A percentile compares a stretch with the other conserved stretches of the same genome.
phyloP scores from a whole-genome alignment of 2,113 vertebrate genomes.

The Theristicus caerulescens region DNA sequence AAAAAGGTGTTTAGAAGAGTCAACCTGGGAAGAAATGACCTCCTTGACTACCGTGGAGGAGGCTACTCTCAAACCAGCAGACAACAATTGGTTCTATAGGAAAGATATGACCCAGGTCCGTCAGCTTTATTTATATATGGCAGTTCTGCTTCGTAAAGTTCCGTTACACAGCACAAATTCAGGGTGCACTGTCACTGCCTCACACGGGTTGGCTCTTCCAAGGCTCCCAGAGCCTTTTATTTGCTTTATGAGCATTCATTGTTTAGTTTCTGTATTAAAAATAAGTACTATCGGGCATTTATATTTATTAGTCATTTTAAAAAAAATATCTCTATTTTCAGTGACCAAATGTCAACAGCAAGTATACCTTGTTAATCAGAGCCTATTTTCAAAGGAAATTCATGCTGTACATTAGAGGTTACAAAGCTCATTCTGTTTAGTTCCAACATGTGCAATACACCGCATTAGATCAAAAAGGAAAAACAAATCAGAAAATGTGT shows the following conservation, averaged over 20 bases:
- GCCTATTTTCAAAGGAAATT: not conserved
- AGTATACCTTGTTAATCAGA: not conserved
- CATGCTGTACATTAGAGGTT: not conserved
- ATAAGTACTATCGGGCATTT: not conserved
- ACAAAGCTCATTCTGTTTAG: conserved; percentile 9
- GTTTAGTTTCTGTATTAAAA: conserved; percentile 1
- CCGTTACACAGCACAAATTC: not conserved
- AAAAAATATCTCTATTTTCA: not conserved
- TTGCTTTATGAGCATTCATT: not conserved
- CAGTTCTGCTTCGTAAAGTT: not conserved
- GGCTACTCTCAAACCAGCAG: not conserved
- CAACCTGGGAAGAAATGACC: not conserved
- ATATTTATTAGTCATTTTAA: not conserved
- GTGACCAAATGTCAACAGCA: not conserved
- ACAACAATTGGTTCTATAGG: not conserved
- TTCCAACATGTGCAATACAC: not conserved
- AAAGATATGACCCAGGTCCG: not conserved
- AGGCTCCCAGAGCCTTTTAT: not conserved
- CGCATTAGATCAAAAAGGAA: not conserved
- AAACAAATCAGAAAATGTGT: not conserved
- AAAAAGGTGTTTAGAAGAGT: not conserved
- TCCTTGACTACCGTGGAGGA: not conserved
- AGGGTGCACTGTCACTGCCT: not conserved
- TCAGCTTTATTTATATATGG: not conserved
- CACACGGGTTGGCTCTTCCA: not conserved